These are phyloP conservation scores for Saguinus midas DNA, from an alignment of 2,113 vertebrate genomes.

Conservation along the genomic window DNA sequence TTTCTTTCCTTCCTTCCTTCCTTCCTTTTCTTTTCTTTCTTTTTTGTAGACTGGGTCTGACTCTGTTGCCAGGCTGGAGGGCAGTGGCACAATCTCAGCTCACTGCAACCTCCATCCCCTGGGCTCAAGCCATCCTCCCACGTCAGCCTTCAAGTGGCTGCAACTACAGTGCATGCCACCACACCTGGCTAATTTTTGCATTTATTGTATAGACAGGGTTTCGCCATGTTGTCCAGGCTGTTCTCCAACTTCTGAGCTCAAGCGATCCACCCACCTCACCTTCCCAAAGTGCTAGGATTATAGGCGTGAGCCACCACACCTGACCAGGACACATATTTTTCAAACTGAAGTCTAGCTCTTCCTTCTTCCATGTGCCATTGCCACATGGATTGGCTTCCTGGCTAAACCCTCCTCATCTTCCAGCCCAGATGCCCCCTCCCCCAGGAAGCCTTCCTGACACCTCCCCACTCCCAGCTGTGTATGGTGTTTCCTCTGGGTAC, in stretches of 20 bases:
- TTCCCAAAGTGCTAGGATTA: background rate
- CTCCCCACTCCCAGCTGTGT: background rate
- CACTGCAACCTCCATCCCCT: background rate
- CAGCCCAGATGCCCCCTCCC: background rate
- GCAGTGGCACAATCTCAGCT: too few species aligned
- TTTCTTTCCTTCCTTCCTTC: too few species aligned
- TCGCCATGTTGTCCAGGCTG: background rate
- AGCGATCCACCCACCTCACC: background rate
- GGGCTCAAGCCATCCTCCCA: background rate
- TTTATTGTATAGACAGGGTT: background rate
- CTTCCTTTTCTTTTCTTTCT: too few species aligned
- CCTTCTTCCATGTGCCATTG: too few species aligned
- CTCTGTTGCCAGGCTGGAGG: too few species aligned
- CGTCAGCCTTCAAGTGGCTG: background rate
- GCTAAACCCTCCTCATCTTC: background rate
- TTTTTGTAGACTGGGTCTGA: too few species aligned
- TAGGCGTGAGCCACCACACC: background rate
- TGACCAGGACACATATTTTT: too few species aligned
- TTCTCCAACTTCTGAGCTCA: background rate
- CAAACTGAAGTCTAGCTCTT: background rate
- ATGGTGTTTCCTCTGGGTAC: background rate
- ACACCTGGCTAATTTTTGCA: background rate
- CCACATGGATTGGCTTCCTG: background rate
- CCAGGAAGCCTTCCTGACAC: background rate
- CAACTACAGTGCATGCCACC: background rate